A percentile compares a stretch with the other conserved stretches of the same genome.
phyloP scores from a whole-genome alignment of 1,140 invertebrate genomes.

The fruit fly (Drosophila melanogaster) region Release_6_plus_ISO1_MT NT_037436.4:10003501-10004000 shows the following conservation, averaged over 20 bases:
- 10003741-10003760: slow-evolving; percentile 74
- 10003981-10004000: slow-evolving; percentile 36
- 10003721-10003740: slow-evolving; percentile 64
- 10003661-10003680: slow-evolving; percentile 11
- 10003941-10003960: slow-evolving; percentile 54
- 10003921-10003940: slow-evolving; percentile 78
- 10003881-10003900: slow-evolving; percentile 19
- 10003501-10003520: slow-evolving; percentile 71
- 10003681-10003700: neutral
- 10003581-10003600: slow-evolving; percentile 45
- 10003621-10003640: slow-evolving; percentile 46
- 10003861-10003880: slow-evolving; percentile 26
- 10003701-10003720: slow-evolving; percentile 83
- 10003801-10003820: slow-evolving; percentile 75
- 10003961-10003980: slow-evolving; percentile 33
- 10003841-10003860: slow-evolving; percentile 1
- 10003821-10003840: slow-evolving; percentile 16
- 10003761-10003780: slow-evolving; percentile 49
- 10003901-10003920: slow-evolving; percentile 31
- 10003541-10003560: slow-evolving; percentile 62
- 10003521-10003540: slow-evolving; percentile 76
- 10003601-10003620: slow-evolving; percentile 50
- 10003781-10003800: slow-evolving; percentile 80
- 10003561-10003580: slow-evolving; percentile 38
- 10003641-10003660: slow-evolving; percentile 56